Conservation (phyloP, 2,797 vertebrate species). For the Borostomias antarcticus region DNA sequence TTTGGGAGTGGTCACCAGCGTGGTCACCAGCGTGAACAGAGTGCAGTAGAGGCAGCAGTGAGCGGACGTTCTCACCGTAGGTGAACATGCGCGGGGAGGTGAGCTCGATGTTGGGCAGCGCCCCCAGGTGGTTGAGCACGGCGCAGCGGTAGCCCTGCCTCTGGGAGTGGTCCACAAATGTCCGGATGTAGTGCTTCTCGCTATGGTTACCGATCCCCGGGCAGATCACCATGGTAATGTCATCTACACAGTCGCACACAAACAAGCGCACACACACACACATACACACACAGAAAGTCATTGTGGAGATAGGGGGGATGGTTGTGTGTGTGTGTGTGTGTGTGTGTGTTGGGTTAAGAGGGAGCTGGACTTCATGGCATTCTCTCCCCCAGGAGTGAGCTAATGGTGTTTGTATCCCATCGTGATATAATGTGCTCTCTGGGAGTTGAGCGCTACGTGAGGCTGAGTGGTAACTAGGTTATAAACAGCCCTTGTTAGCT, state of each 20-base stretch:
- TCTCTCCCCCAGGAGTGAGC: conserved; percentile 43
- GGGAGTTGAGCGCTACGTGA: neutral
- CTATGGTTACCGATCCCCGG: conserved; percentile 98
- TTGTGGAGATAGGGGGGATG: conserved; percentile 7
- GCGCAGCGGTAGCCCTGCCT: conserved; percentile 93
- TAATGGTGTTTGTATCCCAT: conserved; percentile 28
- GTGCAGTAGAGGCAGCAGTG: too few species aligned
- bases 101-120: conserved; percentile 89
- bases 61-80: conserved; percentile 91
- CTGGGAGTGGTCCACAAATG: conserved; percentile 95
- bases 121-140: conserved; percentile 94
- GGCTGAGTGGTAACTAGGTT: conserved; percentile 1
- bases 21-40: too few species aligned
- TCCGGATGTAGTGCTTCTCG: conserved; percentile 95
- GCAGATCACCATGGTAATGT: conserved; percentile 96
- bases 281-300: conserved; percentile 9
- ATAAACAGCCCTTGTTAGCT: conserved; percentile 8
- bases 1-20: too few species aligned
- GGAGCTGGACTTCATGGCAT: conserved; percentile 24
- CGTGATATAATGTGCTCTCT: conserved; percentile 8
- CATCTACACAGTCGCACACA: conserved; percentile 75
- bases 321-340: too few species aligned
- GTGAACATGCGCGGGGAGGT: conserved; percentile 98
- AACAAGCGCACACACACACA: conserved; percentile 6
- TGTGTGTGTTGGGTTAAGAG: conserved; percentile 38